Evolutionary conservation across 2,888 invertebrate species (phyloP).

Genomic region (Cerceris rybyensis): DNA sequence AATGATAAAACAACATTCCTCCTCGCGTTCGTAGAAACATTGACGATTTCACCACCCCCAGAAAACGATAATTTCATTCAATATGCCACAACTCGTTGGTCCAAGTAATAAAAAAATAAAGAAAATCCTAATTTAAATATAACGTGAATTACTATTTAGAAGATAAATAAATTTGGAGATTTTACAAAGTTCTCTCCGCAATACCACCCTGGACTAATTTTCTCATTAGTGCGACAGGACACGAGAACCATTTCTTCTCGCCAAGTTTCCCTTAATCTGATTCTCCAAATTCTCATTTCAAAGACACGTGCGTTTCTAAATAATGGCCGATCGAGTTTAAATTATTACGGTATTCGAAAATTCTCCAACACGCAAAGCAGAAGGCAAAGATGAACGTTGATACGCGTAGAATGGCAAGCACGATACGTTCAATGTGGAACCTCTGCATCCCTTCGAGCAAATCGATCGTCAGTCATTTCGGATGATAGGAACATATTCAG

Average conservation of each 20-base stretch:
- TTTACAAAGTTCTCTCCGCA: too few relatives aligned
- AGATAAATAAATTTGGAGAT: too few relatives aligned
- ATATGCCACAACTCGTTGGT: neutral
- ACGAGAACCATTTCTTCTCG: too few relatives aligned
- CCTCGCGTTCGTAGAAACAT: too few relatives aligned
- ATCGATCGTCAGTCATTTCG: conserved; percentile 49
- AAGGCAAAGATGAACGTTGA: neutral
- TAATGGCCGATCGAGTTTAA: neutral
- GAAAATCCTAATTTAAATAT: too few relatives aligned
- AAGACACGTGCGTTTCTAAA: neutral
- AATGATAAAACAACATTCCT: too few relatives aligned
- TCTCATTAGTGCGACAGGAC: too few relatives aligned
- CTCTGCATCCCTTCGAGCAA: conserved; percentile 3
- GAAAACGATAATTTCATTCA: neutral
- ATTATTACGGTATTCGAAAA: neutral
- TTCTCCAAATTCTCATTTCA: too few relatives aligned
- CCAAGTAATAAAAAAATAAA: too few relatives aligned
- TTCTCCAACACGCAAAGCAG: neutral
- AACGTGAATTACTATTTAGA: too few relatives aligned
- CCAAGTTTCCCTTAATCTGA: too few relatives aligned
- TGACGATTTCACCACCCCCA: neutral
- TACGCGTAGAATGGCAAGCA: conserved; percentile 1
- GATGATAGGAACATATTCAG: conserved; percentile 45
- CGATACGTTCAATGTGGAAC: conserved; percentile 9
- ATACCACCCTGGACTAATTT: too few relatives aligned